Base-by-base conservation (phyloP, 2,888 invertebrate species). In the Sminthurides aquaticus region DNA sequence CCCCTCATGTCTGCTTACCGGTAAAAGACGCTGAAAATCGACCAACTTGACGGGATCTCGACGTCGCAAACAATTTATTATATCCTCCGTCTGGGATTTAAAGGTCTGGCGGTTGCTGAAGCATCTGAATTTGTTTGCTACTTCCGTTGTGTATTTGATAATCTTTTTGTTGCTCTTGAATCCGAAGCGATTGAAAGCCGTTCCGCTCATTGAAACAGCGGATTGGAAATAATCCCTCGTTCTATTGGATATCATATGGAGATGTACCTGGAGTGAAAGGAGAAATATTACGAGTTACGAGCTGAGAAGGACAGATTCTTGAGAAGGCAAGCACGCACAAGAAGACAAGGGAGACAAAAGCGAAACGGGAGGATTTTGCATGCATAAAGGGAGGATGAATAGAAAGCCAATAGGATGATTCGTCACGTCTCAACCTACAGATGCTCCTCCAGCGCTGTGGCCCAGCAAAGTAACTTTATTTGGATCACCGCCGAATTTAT, bases 401-500 rank as follows among this genome's bases (percentile, higher is more conserved):
- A n/a, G n/a, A n/a, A n/a, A n/a, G n/a, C n/a, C n/a, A n/a, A n/a
- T n/a, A n/a, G n/a, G n/a, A n/a, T n/a, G n/a, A n/a, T n/a, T n/a
- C n/a, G 5, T 34, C 43, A 34, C 43, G 15, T 34, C 43, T 5
- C 43, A 5, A 11, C 43, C 8, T 34, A 52, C 52, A 15, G 2
- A 49, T n/a, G 60, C 27, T 57, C 68, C 69, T 54, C 71, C 71
- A 15, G 69, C 71, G 34, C 66, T 67, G 28, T 68, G 68, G 1
- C 67, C 64, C 52, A 67, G 56, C 2, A 69, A 29, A 1, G 65
- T 68, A 8, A 70, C 27, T 18, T 58, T n/a, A 18, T 25, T 43
- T 0, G 60, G 60, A 27, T 70, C 67, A 0, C 70, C 70, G 1
- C 70, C 70, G 58, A 70, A 70, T 3, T 48, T 57, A 1, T 22